Conservation (phyloP, 2,113 vertebrate species). For the Dipodomys merriami region DNA sequence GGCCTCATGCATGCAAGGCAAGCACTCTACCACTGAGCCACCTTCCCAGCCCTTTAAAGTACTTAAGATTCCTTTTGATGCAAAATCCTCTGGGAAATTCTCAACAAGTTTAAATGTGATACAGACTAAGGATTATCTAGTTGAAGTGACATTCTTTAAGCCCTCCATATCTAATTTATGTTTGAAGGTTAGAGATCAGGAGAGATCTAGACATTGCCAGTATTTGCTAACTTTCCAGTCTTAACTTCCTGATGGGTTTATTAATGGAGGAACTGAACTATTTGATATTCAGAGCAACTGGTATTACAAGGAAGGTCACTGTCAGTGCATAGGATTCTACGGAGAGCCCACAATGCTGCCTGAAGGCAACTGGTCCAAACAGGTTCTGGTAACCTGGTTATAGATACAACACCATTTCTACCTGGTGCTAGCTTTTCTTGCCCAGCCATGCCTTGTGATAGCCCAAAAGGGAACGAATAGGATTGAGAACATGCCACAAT, state of each 20-base stretch:
- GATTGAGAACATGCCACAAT: slow-evolving; percentile 48
- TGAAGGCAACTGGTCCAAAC: slow-evolving; percentile 77
- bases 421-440: slow-evolving; percentile 52
- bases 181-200: neutral
- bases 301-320: neutral
- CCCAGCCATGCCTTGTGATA: slow-evolving; percentile 58
- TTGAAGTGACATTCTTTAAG: neutral
- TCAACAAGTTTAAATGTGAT: neutral
- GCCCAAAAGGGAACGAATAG: slow-evolving; percentile 43
- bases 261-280: neutral
- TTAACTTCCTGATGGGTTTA: neutral
- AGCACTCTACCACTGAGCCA: too few relatives aligned
- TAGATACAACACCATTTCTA: slow-evolving; percentile 62
- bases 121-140: neutral
- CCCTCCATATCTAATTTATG: rapidly evolving
- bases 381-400: slow-evolving; percentile 67
- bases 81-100: neutral
- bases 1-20: too few relatives aligned
- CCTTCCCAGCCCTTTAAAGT: neutral
- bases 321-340: neutral
- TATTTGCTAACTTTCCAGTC: neutral
- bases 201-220: neutral
- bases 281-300: neutral
- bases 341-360: neutral
- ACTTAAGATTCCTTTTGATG: neutral